These are phyloP conservation scores for Ascaphus truei DNA, from an alignment of 2,113 vertebrate genomes.

Conservation along the genomic window DNA sequence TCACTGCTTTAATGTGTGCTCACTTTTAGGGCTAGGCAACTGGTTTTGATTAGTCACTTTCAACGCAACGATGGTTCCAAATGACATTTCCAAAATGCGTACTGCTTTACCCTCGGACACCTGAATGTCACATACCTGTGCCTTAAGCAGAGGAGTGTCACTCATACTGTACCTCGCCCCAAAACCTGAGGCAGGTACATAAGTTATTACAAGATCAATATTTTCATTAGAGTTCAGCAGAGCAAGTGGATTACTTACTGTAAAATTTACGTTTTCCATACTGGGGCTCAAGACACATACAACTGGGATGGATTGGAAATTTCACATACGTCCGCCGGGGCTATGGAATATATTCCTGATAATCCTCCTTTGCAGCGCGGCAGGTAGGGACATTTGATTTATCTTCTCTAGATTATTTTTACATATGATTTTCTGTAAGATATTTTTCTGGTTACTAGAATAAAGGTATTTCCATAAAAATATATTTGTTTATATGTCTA, in stretches of 20 bases:
- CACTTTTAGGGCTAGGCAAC: background rate
- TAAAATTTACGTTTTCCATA: background rate
- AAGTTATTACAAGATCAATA: background rate
- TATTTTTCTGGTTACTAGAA: too few relatives aligned
- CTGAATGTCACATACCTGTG: background rate
- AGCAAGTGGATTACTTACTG: background rate
- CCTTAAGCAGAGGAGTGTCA: background rate
- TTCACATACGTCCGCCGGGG: background rate
- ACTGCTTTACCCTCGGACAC: background rate
- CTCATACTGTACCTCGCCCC: background rate
- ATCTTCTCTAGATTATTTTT: too few relatives aligned
- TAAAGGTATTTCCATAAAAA: too few relatives aligned
- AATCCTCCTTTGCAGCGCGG: background rate
- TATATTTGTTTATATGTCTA: too few relatives aligned
- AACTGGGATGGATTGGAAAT: conserved; percentile 39
- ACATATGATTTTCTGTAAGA: too few relatives aligned
- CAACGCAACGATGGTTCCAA: too few relatives aligned
- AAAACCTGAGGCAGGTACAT: background rate
- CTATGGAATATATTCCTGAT: background rate
- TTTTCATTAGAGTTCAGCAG: background rate
- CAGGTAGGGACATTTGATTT: too few relatives aligned
- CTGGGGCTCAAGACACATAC: background rate
- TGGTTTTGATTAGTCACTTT: background rate
- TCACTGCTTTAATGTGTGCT: background rate
- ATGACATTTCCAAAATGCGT: background rate